Percentiles rank a stretch among this genome's conserved stretches.
phyloP scores from a whole-genome alignment of 2,888 invertebrate genomes.

The Acheta domesticus region DNA sequence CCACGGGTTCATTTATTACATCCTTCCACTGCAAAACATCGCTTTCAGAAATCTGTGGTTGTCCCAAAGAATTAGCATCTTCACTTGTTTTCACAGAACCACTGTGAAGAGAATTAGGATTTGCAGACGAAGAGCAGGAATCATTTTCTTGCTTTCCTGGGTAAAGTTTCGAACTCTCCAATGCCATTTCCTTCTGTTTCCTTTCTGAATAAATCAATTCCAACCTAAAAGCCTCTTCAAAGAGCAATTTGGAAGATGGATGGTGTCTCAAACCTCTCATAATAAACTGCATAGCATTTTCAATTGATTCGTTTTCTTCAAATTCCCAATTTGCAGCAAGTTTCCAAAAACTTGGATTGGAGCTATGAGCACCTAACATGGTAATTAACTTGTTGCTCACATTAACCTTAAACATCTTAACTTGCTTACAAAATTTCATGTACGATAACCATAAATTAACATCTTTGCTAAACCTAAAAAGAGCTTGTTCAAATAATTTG shows the following conservation, averaged over 20 bases:
- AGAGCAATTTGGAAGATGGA: conserved; percentile 60
- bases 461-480: conserved; percentile 65
- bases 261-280: conserved; percentile 74
- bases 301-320: conserved; percentile 62
- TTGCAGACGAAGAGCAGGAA: background rate
- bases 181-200: background rate
- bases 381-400: conserved; percentile 47
- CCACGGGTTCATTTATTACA: background rate
- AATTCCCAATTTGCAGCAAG: conserved; percentile 76
- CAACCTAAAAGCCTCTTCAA: background rate
- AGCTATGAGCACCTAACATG: conserved; percentile 63
- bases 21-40: background rate
- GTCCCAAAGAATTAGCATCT: background rate
- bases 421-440: conserved; percentile 72
- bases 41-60: background rate
- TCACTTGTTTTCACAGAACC: background rate
- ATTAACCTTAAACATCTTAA: conserved; percentile 47
- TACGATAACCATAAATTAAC: conserved; percentile 72
- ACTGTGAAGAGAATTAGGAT: background rate
- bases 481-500: conserved; percentile 67
- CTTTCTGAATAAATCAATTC: background rate
- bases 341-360: conserved; percentile 73
- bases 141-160: background rate
- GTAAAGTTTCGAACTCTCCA: background rate
- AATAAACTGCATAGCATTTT: conserved; percentile 67